Base-by-base conservation (phyloP, 2,888 invertebrate genomes). In the Trissonchulus sp. region DNA sequence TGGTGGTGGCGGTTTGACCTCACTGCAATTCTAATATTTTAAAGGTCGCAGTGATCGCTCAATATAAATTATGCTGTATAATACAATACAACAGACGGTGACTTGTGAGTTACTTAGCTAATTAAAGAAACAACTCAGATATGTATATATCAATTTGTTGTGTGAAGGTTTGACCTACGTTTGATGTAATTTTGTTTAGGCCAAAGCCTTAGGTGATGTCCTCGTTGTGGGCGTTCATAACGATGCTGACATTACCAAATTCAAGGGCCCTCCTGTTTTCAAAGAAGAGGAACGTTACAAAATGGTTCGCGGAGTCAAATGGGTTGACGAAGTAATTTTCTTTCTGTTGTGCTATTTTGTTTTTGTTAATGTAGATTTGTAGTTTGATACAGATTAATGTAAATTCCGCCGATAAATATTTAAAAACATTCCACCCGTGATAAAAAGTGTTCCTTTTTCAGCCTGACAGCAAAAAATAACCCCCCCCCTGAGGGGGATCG, bases 261-360 rank as follows among this genome's bases (percentile, higher is more conserved):
- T 34, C 76, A 76, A 76, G 34, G 76, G 76, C 1, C 79, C 76
- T n/a, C 79, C 78, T 18, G 77, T 78, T 2, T 78, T 78, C 63
- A 76, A 78, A 1, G 74, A 76, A 75, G 74, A 76, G 35, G 78
- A 78, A 36, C 76, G 78, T 1, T 79, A 79, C 69, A 78, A 78
- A 72, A 76, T 79, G 74, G 74, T 79, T 1, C 60, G 74, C 8
- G 75, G 74, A 8, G 74, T 78, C 8, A 76, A 76, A 73, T 78
- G 78, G 78, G 78, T 78, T 18, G 78, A 79, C 38, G 73, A 79
- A 38, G 79, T 78, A 34, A 78, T 62, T 31, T 76, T 28, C 34
- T 2, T n/a, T n/a, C n/a, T n/a, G n/a, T n/a, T n/a, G n/a, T n/a
- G n/a, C n/a, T n/a, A n/a, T n/a, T n/a, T n/a, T n/a, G 23, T 74